Conservation (phyloP, 2,888 invertebrate species). For the Melinaea marsaeus region DNA sequence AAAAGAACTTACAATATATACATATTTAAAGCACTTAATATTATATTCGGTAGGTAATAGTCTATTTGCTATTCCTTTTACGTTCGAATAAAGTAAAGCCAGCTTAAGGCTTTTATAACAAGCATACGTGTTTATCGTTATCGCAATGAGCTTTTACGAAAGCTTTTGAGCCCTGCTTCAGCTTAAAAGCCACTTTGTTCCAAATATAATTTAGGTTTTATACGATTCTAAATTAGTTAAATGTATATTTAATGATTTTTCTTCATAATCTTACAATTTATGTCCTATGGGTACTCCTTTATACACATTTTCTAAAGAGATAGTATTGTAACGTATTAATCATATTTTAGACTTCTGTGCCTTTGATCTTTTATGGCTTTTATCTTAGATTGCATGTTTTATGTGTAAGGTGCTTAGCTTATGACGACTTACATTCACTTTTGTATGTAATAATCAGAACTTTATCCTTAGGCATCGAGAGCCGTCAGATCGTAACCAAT, state of each 20-base stretch:
- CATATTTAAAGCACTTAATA: conserved; percentile 3
- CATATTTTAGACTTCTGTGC: too few species aligned
- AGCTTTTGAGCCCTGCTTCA: conserved; percentile 17
- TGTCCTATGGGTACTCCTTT: too few species aligned
- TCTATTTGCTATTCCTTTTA: conserved; percentile 8
- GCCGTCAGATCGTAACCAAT: too few species aligned
- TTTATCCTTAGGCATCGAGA: too few species aligned
- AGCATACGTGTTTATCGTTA: conserved; percentile 21
- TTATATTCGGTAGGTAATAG: conserved; percentile 3
- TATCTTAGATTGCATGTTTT: too few species aligned
- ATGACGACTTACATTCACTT: too few species aligned
- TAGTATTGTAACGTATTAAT: too few species aligned
- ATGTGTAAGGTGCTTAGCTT: too few species aligned
- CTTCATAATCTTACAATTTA: neutral
- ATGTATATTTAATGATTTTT: neutral
- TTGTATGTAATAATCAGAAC: too few species aligned
- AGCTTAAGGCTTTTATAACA: conserved; percentile 7
- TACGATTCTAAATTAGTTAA: conserved; percentile 1
- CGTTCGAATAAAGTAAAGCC: conserved; percentile 8
- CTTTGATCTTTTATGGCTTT: too few species aligned
- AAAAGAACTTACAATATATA: neutral
- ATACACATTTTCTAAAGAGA: too few species aligned
- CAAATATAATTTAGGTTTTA: conserved; percentile 8
- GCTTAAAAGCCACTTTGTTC: conserved; percentile 13
- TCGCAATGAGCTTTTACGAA: conserved; percentile 20